Evolutionary conservation across 2,888 invertebrate species (phyloP).

Genomic region (Pantelozetes paolii): DNA sequence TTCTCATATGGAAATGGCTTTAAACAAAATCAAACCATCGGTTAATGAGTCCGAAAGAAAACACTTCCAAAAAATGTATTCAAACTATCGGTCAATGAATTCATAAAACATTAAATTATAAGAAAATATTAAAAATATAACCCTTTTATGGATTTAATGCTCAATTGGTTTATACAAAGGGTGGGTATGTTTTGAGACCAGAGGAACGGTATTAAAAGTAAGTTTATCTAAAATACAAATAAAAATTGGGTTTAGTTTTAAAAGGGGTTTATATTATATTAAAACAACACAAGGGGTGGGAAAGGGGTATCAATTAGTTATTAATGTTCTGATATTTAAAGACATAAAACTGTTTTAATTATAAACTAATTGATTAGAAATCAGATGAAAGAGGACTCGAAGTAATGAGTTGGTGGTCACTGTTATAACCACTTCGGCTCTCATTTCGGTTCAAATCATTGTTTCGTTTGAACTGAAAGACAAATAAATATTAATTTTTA

Average conservation of each 20-base stretch:
- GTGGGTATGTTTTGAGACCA: too few species aligned
- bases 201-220: too few species aligned
- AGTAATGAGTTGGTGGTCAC: background rate
- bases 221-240: too few species aligned
- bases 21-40: slow-evolving; percentile 77
- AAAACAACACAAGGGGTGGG: too few species aligned
- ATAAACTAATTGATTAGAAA: background rate
- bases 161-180: too few species aligned
- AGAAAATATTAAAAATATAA: too few species aligned
- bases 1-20: slow-evolving; percentile 71
- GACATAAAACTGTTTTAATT: background rate
- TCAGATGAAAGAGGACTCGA: background rate
- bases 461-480: background rate
- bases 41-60: slow-evolving; percentile 58
- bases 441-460: background rate
- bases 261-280: too few species aligned
- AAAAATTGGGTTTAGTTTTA: too few species aligned
- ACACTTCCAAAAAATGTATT: slow-evolving; percentile 31
- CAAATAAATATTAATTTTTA: background rate
- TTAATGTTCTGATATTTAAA: too few species aligned
- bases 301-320: too few species aligned
- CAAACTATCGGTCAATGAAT: background rate
- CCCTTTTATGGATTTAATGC: too few species aligned
- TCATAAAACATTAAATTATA: background rate
- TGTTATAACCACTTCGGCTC: background rate